phyloP scores from a whole-genome alignment of 2,797 vertebrate species.

The Crenichthys baileyi region DNA sequence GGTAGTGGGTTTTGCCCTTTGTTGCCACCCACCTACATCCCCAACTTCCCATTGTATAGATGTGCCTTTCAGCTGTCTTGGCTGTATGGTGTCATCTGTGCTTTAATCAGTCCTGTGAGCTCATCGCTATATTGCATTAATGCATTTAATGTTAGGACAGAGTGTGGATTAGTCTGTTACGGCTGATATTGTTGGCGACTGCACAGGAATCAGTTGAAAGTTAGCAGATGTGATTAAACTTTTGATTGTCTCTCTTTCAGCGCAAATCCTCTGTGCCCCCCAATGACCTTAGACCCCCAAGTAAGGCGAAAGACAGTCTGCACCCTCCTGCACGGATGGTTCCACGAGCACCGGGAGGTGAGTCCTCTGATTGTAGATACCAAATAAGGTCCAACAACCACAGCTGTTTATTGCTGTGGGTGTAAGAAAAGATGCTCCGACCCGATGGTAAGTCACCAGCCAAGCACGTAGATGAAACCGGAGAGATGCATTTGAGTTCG shows the following conservation, averaged over 20 bases:
- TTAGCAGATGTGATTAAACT: conserved; percentile 13
- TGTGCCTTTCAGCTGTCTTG: background rate
- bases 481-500: conserved; percentile 43
- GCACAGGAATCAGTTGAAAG: background rate
- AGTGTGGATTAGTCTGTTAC: background rate
- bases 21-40: background rate
- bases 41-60: background rate
- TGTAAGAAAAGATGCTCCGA: conserved; percentile 13
- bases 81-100: background rate
- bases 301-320: conserved; percentile 72
- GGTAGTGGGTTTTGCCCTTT: background rate
- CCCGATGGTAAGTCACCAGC: conserved; percentile 34
- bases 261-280: conserved; percentile 69
- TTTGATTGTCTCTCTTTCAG: conserved; percentile 41
- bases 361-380: conserved; percentile 36
- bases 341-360: conserved; percentile 63
- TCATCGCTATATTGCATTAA: background rate
- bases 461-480: conserved; percentile 52
- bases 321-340: conserved; percentile 66
- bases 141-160: background rate
- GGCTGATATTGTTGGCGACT: conserved; percentile 5
- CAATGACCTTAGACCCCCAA: conserved; percentile 66
- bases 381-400: conserved; percentile 32
- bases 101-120: background rate
- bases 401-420: conserved; percentile 21